Base-by-base conservation (phyloP, 2,888 invertebrate genomes). In the Zaprionus bogoriensis region DNA sequence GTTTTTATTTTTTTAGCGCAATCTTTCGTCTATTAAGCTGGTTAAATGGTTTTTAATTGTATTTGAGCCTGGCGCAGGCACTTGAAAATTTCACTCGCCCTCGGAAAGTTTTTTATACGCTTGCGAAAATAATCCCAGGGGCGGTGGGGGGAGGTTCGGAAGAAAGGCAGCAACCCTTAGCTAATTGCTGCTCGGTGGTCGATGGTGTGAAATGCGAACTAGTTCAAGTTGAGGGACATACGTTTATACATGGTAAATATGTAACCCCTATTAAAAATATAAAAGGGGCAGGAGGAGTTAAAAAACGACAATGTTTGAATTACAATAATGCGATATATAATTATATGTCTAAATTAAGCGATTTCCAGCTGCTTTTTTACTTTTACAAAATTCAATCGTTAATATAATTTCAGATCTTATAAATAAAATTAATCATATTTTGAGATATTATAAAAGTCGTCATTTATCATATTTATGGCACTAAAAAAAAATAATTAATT, bases 1-100 rank as follows among this genome's bases (percentile, higher is more conserved):
- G 27, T 41, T 41, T 30, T 57, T 36, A 1, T 44, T 54, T 39
- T 67, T 72, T 62, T 59, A 60, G 36, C 51, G 75, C 74, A 81
- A 79, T 76, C 66, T 62, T 47, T 59, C 60, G 52, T 41, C 55
- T 67, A 74, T 70, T 76, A 67, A 86, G 84, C 86, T 54, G 74
- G 59, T 42, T 79, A 79, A 80, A 80, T 83, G 77, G 59, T 80
- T 83, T 80, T 86, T 80, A 80, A 80, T 80, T 80, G 79, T 61
- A 74, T 86, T 60, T 66, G 55, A 62, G 61, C 63, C 77, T 66
- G 52, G 47, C 45, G 44, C 74, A 55, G 65, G 52, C 77, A 86
- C 84, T 80, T 80, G 58, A 86, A 62, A 66, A 60, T 61, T 47
- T 54, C 39, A 42, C 62, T 45, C 54, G 50, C 38, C 32, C 48